These are phyloP conservation scores for Heterotilapia buettikoferi DNA, from an alignment of 2,113 vertebrate species.

Conservation along the genomic window DNA sequence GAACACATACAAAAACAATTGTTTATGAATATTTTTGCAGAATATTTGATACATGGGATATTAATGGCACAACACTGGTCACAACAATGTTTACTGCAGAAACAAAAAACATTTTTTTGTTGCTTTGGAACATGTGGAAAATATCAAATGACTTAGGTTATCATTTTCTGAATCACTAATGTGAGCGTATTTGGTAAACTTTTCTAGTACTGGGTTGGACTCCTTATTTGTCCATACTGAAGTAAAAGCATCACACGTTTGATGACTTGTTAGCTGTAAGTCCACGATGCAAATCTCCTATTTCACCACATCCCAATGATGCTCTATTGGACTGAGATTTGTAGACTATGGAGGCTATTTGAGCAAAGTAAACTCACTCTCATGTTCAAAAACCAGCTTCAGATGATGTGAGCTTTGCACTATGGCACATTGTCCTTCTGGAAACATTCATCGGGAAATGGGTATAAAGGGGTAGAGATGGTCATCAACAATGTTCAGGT, in stretches of 20 bases:
- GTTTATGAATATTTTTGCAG: neutral
- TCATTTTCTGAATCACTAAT: neutral
- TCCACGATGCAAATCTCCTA: neutral
- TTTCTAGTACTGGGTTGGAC: neutral
- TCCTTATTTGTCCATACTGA: neutral
- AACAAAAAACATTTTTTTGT: neutral
- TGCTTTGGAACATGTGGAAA: neutral
- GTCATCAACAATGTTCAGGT: neutral
- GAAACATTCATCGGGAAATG: neutral
- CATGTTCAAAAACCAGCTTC: neutral
- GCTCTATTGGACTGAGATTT: neutral
- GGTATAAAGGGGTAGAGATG: neutral
- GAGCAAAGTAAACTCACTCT: neutral
- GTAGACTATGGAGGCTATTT: neutral
- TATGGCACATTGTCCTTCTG: neutral
- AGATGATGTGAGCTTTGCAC: neutral
- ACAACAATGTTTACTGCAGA: neutral
- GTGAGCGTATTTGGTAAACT: neutral
- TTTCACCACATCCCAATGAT: neutral
- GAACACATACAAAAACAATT: neutral
- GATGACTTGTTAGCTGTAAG: neutral
- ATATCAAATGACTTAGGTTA: neutral
- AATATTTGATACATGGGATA: neutral
- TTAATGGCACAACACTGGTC: neutral
- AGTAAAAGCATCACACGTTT: neutral